Conservation (phyloP, 2,113 vertebrate genomes). For the Oncorhynchus gorbuscha region DNA sequence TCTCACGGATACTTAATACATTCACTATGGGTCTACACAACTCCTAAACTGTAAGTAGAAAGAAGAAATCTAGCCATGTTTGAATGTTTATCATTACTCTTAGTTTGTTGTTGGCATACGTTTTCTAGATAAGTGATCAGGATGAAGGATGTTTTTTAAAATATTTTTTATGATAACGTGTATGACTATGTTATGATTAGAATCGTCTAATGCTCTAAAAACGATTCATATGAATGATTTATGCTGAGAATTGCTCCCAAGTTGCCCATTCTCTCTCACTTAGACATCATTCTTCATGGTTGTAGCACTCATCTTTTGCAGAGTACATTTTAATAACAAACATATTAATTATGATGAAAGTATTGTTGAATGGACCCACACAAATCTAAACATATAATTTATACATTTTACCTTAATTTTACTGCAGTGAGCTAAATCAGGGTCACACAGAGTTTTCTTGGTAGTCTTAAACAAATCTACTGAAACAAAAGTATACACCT, state of each 20-base stretch:
- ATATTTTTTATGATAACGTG: not conserved
- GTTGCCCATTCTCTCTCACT: not conserved
- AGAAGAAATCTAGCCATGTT: not conserved
- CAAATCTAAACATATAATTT: not conserved
- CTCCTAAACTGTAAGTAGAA: slow-evolving; percentile 60
- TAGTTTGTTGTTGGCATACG: not conserved
- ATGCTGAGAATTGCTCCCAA: not conserved
- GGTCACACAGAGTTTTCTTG: too few relatives aligned
- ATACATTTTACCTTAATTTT: not conserved
- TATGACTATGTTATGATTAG: not conserved
- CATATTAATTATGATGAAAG: not conserved
- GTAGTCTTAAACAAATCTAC: too few relatives aligned
- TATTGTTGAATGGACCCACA: not conserved
- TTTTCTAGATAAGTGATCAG: not conserved
- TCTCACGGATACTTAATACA: slow-evolving; percentile 47
- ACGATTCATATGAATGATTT: not conserved
- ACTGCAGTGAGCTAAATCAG: too few relatives aligned
- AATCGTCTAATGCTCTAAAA: not conserved
- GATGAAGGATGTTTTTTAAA: not conserved
- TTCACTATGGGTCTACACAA: slow-evolving; percentile 49
- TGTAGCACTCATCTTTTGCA: not conserved
- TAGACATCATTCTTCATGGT: not conserved
- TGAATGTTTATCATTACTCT: not conserved
- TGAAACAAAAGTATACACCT: too few relatives aligned
- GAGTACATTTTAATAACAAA: not conserved